Evolutionary conservation across 2,888 invertebrate species (phyloP).

Genomic region (Nymphalis polychloros): DNA sequence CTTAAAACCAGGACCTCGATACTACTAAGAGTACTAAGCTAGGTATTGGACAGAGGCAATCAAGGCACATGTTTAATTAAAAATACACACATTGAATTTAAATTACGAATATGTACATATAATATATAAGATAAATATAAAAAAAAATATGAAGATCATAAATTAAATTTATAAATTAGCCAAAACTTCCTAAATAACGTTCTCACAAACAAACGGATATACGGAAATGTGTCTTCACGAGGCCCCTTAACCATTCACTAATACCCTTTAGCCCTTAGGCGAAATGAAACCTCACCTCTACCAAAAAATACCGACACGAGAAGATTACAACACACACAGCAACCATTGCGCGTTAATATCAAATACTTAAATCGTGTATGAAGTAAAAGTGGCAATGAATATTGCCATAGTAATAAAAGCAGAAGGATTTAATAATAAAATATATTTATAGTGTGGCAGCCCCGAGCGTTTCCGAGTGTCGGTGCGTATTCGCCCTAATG

Average conservation of each 20-base stretch:
- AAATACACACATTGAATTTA: no score
- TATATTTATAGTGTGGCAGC: conserved; percentile 43
- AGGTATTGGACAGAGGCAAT: no score
- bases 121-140: no score
- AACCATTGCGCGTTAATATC: conserved; percentile 4
- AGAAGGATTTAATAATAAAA: conserved; percentile 13
- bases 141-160: neutral
- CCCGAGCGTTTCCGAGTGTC: conserved; percentile 42
- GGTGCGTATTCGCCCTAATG: conserved; percentile 44
- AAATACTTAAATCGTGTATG: neutral
- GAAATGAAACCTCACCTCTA: conserved; percentile 28
- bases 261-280: conserved; percentile 42
- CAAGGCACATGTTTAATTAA: no score
- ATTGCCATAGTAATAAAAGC: neutral
- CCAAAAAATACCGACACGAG: neutral
- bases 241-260: conserved; percentile 36
- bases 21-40: no score
- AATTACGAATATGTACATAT: no score
- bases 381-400: conserved; percentile 32
- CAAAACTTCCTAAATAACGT: conserved; percentile 27
- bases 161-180: conserved; percentile 26
- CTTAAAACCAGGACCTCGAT: no score
- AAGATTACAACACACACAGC: neutral
- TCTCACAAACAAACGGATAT: conserved; percentile 32
- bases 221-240: conserved; percentile 37